Conservation (phyloP, 2,888 invertebrate genomes). For the Oligia fasciuncula region DNA sequence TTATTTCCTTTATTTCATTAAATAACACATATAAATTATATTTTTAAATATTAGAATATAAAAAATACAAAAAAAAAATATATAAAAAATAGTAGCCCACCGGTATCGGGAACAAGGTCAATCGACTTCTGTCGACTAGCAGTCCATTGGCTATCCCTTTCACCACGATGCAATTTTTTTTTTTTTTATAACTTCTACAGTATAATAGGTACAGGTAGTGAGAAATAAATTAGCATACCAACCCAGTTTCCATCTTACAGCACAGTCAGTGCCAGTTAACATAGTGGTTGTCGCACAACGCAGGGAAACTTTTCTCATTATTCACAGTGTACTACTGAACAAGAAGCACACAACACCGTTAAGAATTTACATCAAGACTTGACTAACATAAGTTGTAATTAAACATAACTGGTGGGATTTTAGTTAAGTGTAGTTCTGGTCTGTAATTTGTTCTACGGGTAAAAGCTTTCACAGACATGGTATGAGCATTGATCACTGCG, state of each 20-base stretch:
- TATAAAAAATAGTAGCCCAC: no score
- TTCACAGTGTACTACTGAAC: conserved; percentile 53
- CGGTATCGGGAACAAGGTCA: no score
- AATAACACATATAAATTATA: no score
- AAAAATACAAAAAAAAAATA: no score
- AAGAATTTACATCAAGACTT: conserved; percentile 58
- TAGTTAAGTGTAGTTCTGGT: not conserved
- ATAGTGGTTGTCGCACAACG: conserved; percentile 49
- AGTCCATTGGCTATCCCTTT: no score
- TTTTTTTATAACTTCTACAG: no score
- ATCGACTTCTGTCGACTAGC: no score
- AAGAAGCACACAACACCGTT: conserved; percentile 50
- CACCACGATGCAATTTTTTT: no score
- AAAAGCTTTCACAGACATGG: not conserved
- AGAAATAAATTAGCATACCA: conserved; percentile 23
- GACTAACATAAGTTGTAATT: conserved; percentile 54
- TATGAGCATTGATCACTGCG: not conserved
- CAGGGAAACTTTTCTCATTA: conserved; percentile 65
- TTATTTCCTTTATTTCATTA: no score
- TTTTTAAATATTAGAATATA: no score
- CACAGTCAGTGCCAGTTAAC: conserved; percentile 42
- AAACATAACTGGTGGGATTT: conserved; percentile 32
- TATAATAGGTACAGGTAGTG: not conserved
- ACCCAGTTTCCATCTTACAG: conserved; percentile 28
- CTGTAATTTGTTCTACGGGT: not conserved